phyloP scores from a whole-genome alignment of 2,113 vertebrate genomes.

The Philantomba maxwellii region DNA sequence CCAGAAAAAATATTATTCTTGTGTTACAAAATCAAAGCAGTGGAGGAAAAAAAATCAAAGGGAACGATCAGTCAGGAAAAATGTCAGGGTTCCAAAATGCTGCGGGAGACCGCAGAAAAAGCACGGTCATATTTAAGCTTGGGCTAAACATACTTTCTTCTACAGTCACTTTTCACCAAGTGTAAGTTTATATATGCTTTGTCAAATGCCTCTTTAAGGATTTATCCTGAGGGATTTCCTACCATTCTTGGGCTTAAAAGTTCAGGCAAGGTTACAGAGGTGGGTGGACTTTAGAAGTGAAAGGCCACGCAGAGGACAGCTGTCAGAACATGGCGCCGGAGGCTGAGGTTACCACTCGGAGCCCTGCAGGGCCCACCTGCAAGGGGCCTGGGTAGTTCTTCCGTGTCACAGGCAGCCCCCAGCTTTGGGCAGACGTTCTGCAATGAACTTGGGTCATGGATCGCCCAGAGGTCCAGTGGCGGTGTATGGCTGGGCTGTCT shows the following conservation, averaged over 20 bases:
- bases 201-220: conserved; percentile 37
- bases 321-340: not conserved
- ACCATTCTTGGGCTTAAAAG: conserved; percentile 30
- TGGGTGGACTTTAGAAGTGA: conserved; percentile 14
- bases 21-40: conserved; percentile 67
- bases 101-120: conserved; percentile 45
- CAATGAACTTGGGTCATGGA: not conserved
- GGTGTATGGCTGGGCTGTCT: not conserved
- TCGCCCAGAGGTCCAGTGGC: not conserved
- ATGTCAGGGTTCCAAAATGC: conserved; percentile 58
- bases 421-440: not conserved
- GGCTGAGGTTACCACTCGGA: not conserved
- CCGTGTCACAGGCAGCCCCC: not conserved
- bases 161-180: conserved; percentile 47
- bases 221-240: conserved; percentile 41
- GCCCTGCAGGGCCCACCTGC: not conserved
- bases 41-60: conserved; percentile 51
- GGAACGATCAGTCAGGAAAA: conserved; percentile 54
- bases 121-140: conserved; percentile 43
- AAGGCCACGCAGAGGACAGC: not conserved
- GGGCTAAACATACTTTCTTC: conserved; percentile 48
- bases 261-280: conserved; percentile 38
- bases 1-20: conserved; percentile 71
- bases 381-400: not conserved
- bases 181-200: conserved; percentile 46